Percentiles rank a stretch among this genome's conserved stretches.
phyloP scores from a whole-genome alignment of 37 sponge, comb jelly and placozoan genomes.

The Agelas oroides region DNA sequence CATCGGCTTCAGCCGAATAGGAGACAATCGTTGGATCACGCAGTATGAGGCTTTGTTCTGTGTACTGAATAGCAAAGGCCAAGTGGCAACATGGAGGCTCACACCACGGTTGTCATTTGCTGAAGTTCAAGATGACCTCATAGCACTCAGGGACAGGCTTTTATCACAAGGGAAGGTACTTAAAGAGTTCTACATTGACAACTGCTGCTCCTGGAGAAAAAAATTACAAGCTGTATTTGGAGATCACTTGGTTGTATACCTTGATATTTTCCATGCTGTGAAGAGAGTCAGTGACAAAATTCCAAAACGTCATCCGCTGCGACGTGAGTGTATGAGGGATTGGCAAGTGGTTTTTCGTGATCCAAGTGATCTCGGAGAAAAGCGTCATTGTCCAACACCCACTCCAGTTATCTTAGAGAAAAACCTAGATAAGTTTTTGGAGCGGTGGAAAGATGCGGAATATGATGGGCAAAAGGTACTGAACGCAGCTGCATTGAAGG shows the following conservation, averaged over 20 bases:
- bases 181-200: conserved; percentile 52
- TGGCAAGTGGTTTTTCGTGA: conserved; percentile 36
- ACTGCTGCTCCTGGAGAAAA: conserved; percentile 44
- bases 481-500: conserved; percentile 22
- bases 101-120: conserved; percentile 25
- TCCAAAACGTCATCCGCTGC: conserved; percentile 30
- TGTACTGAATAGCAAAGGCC: conserved; percentile 39
- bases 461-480: conserved; percentile 9
- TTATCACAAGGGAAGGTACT: conserved; percentile 7
- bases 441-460: conserved; percentile 18
- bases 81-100: conserved; percentile 42
- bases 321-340: conserved; percentile 36
- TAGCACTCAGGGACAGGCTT: conserved; percentile 14
- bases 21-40: conserved; percentile 41
- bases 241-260: conserved; percentile 6
- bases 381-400: conserved; percentile 25
- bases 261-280: conserved; percentile 65
- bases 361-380: conserved; percentile 28
- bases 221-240: conserved; percentile 57
- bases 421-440: conserved; percentile 1
- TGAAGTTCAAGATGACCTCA: conserved; percentile 11
- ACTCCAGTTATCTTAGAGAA: conserved; percentile 13
- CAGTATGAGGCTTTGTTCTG: conserved; percentile 48
- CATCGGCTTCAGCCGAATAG: not conserved
- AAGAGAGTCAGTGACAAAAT: conserved; percentile 34